phyloP scores from a whole-genome alignment of 2,113 vertebrate genomes.

The Orthochromis indermauri region DNA sequence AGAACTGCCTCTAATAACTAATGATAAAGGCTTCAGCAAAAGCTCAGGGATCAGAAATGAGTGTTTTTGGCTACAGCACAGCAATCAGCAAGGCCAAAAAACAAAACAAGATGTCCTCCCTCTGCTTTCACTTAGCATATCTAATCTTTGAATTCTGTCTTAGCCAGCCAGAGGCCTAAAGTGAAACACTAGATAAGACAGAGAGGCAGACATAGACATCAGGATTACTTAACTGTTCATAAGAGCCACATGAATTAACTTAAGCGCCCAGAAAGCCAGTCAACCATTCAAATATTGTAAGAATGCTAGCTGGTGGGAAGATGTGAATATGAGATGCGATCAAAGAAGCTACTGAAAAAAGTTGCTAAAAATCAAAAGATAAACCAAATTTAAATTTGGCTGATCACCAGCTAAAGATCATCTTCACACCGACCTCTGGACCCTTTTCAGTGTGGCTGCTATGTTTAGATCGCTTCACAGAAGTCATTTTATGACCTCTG shows the following conservation, averaged over 20 bases:
- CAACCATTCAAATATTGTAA: neutral
- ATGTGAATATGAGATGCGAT: neutral
- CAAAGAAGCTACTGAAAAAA: neutral
- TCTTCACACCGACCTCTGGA: neutral
- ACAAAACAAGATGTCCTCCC: conserved; percentile 19
- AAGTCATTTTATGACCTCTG: neutral
- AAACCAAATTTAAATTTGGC: neutral
- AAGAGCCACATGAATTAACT: neutral
- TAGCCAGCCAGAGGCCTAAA: conserved; percentile 25
- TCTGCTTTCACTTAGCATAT: conserved; percentile 56
- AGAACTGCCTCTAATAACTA: conserved; percentile 12
- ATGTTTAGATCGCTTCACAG: neutral
- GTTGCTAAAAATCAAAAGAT: neutral
- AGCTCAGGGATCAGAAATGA: neutral
- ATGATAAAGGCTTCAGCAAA: conserved; percentile 24
- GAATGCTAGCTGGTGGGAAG: neutral
- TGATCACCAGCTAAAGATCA: neutral
- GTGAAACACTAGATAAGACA: conserved; percentile 50
- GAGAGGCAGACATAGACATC: neutral
- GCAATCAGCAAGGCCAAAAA: conserved; percentile 15
- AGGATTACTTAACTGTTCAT: neutral
- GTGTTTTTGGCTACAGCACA: conserved; percentile 5
- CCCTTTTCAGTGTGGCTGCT: neutral
- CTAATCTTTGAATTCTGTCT: conserved; percentile 59
- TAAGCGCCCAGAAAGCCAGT: neutral